Evolutionary conservation across 1,140 invertebrate genomes (phyloP).

Genomic region (Palaemon carinicauda): DNA sequence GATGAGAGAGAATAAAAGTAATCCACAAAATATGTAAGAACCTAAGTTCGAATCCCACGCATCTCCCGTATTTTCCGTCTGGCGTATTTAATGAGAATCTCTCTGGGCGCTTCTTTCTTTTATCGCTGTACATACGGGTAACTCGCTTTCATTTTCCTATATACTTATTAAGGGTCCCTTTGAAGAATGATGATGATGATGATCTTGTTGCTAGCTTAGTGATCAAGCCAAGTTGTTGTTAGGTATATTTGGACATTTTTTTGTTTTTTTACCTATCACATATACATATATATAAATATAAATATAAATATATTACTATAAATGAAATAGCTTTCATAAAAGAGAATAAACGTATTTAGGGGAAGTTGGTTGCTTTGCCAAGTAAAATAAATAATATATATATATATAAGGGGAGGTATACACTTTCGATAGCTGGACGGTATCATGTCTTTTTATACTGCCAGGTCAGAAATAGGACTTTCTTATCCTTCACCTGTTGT

Average conservation of each 20-base stretch:
- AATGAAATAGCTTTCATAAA: slow-evolving; percentile 52
- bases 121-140: slow-evolving; percentile 53
- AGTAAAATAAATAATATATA: background rate
- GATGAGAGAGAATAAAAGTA: background rate
- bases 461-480: background rate
- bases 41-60: background rate
- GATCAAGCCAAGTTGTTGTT: slow-evolving; percentile 50
- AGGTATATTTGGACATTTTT: slow-evolving; percentile 37
- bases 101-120: slow-evolving; percentile 17
- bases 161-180: slow-evolving; percentile 30
- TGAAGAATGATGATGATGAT: background rate
- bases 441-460: background rate
- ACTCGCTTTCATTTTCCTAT: slow-evolving; percentile 48
- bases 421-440: background rate
- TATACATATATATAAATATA: slow-evolving; percentile 45
- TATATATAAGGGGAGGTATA: background rate
- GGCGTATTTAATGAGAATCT: background rate
- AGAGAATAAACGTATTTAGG: slow-evolving; percentile 31
- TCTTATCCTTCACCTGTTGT: too few relatives aligned
- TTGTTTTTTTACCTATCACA: slow-evolving; percentile 56
- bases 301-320: slow-evolving; percentile 48
- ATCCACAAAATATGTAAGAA: too few relatives aligned
- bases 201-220: slow-evolving; percentile 55
- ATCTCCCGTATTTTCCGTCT: slow-evolving; percentile 33
- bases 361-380: slow-evolving; percentile 47